phyloP scores from a whole-genome alignment of 2,113 vertebrate species.

The Daubentonia madagascariensis region DNA sequence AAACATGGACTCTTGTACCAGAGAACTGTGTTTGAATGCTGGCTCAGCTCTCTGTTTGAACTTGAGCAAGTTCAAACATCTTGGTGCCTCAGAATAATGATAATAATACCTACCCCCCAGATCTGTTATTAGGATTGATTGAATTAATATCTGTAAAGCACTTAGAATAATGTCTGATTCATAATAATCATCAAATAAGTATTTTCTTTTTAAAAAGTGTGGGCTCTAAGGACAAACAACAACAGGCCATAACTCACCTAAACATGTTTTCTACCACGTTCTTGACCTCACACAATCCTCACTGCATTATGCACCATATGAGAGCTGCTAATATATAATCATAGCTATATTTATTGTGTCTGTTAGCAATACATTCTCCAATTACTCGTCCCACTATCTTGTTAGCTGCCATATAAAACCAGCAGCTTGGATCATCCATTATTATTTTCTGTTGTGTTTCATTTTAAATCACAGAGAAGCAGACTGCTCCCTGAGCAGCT shows the following conservation, averaged over 20 bases:
- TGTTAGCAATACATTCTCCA: neutral
- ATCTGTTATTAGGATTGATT: neutral
- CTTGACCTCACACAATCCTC: neutral
- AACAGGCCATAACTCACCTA: neutral
- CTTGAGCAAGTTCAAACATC: neutral
- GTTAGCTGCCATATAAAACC: neutral
- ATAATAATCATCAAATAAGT: neutral
- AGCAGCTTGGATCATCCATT: neutral
- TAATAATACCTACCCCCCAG: neutral
- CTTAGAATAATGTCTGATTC: neutral
- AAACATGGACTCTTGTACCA: fast-evolving
- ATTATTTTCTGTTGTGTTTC: neutral
- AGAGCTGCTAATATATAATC: neutral
- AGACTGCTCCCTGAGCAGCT: neutral
- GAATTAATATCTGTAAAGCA: neutral
- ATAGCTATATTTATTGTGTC: neutral
- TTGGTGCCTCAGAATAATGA: neutral
- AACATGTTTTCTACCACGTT: fast-evolving
- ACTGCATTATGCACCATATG: neutral
- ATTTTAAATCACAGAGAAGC: neutral
- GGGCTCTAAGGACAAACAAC: neutral
- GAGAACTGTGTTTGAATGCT: neutral
- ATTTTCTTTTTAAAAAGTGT: neutral
- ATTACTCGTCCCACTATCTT: neutral
- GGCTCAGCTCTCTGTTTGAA: neutral